Conservation (phyloP, 1,140 invertebrate genomes). For the Cydia pomonella region DNA sequence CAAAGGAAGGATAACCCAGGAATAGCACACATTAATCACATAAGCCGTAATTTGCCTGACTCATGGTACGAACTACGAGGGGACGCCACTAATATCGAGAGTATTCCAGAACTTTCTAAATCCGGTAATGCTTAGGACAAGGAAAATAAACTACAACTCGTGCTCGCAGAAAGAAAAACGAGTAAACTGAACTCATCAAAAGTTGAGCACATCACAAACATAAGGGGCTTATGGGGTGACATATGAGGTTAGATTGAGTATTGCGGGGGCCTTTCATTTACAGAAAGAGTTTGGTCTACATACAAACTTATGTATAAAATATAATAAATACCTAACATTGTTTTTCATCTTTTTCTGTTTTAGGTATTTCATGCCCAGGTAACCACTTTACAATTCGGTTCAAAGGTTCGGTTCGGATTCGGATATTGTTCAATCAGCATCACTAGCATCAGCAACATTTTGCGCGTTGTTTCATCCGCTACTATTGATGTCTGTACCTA, state of each 20-base stretch:
- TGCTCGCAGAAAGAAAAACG: conserved; percentile 37
- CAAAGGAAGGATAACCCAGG: conserved; percentile 60
- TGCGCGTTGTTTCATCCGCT: no score
- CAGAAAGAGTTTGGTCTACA: neutral
- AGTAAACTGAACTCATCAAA: conserved; percentile 23
- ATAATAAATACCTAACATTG: no score
- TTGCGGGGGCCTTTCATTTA: neutral
- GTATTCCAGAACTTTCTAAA: conserved; percentile 61
- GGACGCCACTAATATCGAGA: conserved; percentile 58
- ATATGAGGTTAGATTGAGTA: conserved; percentile 1
- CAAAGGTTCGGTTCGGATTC: no score
- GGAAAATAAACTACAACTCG: conserved; percentile 58
- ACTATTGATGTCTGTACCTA: no score
- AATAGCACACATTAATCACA: conserved; percentile 77
- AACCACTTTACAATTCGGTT: no score
- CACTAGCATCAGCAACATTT: neutral
- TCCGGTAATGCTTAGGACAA: conserved; percentile 59
- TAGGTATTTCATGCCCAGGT: no score
- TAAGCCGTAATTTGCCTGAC: conserved; percentile 73
- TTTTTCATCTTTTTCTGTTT: no score
- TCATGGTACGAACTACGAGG: conserved; percentile 64
- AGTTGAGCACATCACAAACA: conserved; percentile 23
- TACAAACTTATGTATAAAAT: neutral
- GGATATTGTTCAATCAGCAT: no score
- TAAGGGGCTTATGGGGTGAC: conserved; percentile 4